Conservation (phyloP, 2,888 invertebrate species). For the Chromoteleia sp. region DNA sequence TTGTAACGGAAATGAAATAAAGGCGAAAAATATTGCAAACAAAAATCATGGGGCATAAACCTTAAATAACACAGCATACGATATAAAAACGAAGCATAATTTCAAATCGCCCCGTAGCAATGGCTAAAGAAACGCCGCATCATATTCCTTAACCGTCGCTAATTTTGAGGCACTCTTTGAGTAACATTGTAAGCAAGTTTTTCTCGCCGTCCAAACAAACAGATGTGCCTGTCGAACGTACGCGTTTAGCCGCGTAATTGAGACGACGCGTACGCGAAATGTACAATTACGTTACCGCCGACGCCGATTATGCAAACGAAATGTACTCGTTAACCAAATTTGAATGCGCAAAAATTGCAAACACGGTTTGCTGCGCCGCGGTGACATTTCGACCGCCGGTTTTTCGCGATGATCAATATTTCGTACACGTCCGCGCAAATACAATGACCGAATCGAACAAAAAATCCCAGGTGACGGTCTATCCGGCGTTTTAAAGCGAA, state of each 20-base stretch:
- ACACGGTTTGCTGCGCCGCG: conserved; percentile 35
- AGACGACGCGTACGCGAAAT: conserved; percentile 19
- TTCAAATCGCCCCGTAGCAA: conserved; percentile 6
- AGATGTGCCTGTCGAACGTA: conserved; percentile 21
- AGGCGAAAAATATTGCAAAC: not conserved
- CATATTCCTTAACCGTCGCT: conserved; percentile 2
- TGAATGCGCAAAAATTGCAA: conserved; percentile 25
- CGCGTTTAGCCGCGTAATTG: conserved; percentile 48
- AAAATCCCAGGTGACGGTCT: conserved; percentile 79
- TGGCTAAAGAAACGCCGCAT: not conserved
- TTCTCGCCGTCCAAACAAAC: conserved; percentile 41
- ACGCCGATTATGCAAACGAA: conserved; percentile 62
- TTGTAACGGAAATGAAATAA: not conserved
- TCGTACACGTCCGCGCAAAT: conserved; percentile 80
- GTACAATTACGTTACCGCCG: conserved; percentile 43
- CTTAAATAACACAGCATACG: conserved; percentile 6
- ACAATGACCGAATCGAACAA: conserved; percentile 78
- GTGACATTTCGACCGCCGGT: conserved; percentile 35
- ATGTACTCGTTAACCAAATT: conserved; percentile 56
- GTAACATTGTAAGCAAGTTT: conserved; percentile 30
- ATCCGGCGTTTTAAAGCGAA: conserved; percentile 63
- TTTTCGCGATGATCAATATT: conserved; percentile 77
- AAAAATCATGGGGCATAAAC: not conserved
- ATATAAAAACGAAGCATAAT: not conserved
- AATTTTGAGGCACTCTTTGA: conserved; percentile 16